Evolutionary conservation across 2,113 vertebrate species (phyloP), one percentile per base, ranked within the genome.

Genomic region (Tonatia bakeri): DNA sequence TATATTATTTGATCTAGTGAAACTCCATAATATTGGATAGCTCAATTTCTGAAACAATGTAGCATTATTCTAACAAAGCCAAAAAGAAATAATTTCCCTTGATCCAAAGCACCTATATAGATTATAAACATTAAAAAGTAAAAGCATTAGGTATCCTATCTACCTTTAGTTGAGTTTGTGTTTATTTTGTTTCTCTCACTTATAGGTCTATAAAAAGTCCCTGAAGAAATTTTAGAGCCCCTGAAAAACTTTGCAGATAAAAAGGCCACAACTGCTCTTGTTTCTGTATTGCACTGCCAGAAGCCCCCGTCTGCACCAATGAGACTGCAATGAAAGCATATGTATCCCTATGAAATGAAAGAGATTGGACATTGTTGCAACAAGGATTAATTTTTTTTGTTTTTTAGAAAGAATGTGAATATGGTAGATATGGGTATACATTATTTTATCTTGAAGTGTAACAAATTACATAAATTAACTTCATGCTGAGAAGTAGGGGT

Each of bases 401-500:
- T 98, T 97, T 96, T 94, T 70, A 73, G 96, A 95, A 97, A 95
- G 15, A 96, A 13, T 94, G 31, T 45, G 88, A 67, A 87, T 97
- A 61, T 88, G 94, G 67, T 38, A 45, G 1, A 94, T 96, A 97
- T 50, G 45, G 79, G 47, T 75, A 88, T 52, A 33, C 0, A 9
- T 97, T 97, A 95, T 65, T 97, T 97, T 95, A 91, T 70, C 91
- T 85, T 95, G 88, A 96, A 96, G 59, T 90, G 45, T 94, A 93
- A 24, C 93, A 98, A 81, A 89, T 97, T 94, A 82, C 38, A 40
- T 65, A 82, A 89, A 98, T 96, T 95, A 98, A 95, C 73, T 96
- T 85, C 94, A 14, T 76, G 61, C 95, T 94, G 77, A 97, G 70
- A 97, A 95, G 7, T 83, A 26, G 52, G 84, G 76, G 72, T 85